Percentiles rank a stretch among this genome's conserved stretches.
phyloP scores from a whole-genome alignment of 2,888 invertebrate species.

The Apamea sordens region DNA sequence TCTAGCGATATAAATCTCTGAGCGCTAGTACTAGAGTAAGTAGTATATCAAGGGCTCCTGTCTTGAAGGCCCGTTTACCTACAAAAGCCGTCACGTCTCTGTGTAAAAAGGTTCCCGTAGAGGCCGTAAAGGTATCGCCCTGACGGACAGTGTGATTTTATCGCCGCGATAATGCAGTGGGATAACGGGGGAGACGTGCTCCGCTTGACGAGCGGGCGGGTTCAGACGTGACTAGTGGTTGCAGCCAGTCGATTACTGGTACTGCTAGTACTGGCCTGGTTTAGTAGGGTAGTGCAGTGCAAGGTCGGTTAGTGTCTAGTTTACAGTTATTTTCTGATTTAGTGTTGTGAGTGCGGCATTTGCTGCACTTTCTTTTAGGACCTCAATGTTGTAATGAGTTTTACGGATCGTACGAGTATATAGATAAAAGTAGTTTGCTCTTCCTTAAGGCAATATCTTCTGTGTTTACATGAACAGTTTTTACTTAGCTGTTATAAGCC shows the following conservation, averaged over 20 bases:
- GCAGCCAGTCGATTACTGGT: conserved; percentile 24
- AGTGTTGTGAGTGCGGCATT: conserved; percentile 5
- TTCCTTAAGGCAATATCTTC: background rate
- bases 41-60: conserved; percentile 18
- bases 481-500: background rate
- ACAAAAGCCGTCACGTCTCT: conserved; percentile 54
- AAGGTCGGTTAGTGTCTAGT: background rate
- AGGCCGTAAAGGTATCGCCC: conserved; percentile 54
- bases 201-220: conserved; percentile 46
- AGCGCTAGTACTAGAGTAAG: background rate
- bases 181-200: conserved; percentile 56
- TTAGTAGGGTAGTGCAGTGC: conserved; percentile 31
- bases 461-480: background rate
- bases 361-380: conserved; percentile 1
- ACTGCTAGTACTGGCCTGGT: conserved; percentile 22
- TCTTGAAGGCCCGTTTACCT: conserved; percentile 36
- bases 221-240: conserved; percentile 53
- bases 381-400: background rate
- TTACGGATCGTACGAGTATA: background rate
- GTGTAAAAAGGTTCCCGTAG: conserved; percentile 54
- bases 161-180: conserved; percentile 60
- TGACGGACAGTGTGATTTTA: conserved; percentile 65
- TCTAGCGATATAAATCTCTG: conserved; percentile 3
- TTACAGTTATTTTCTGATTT: conserved; percentile 29
- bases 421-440: background rate